Conservation (phyloP, 2,113 vertebrate genomes). For the Anguilla japonica region DNA sequence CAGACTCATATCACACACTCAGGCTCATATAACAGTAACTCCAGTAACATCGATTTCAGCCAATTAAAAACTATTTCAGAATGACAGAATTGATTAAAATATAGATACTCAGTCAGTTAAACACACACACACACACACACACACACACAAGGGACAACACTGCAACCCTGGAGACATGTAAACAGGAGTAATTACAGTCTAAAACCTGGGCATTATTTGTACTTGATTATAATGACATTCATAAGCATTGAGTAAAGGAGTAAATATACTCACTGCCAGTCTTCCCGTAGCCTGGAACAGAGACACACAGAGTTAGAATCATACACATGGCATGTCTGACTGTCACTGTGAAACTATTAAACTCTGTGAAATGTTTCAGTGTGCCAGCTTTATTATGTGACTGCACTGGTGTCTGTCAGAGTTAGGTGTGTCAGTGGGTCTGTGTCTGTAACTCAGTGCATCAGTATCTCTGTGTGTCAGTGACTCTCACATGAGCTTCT, state of each 20-base stretch:
- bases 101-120: too few relatives aligned
- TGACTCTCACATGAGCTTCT: not conserved
- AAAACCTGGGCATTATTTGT: not conserved
- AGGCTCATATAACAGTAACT: too few relatives aligned
- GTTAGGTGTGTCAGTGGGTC: not conserved
- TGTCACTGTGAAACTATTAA: too few relatives aligned
- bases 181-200: not conserved
- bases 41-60: too few relatives aligned
- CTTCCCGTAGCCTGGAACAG: not conserved
- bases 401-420: not conserved
- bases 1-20: too few relatives aligned
- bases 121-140: too few relatives aligned
- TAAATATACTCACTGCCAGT: not conserved
- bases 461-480: not conserved
- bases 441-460: not conserved
- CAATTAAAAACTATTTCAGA: too few relatives aligned
- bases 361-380: too few relatives aligned
- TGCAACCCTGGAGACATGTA: not conserved
- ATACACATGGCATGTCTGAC: too few relatives aligned
- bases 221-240: not conserved
- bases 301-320: not conserved
- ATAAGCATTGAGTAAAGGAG: not conserved
- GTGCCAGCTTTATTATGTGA: too few relatives aligned
- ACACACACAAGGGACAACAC: too few relatives aligned
- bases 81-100: too few relatives aligned